Percentiles rank a stretch among this genome's conserved stretches.
Evolutionary conservation across 2,797 vertebrate genomes (phyloP).

Genomic region (Cyprinodon diabolis): DNA sequence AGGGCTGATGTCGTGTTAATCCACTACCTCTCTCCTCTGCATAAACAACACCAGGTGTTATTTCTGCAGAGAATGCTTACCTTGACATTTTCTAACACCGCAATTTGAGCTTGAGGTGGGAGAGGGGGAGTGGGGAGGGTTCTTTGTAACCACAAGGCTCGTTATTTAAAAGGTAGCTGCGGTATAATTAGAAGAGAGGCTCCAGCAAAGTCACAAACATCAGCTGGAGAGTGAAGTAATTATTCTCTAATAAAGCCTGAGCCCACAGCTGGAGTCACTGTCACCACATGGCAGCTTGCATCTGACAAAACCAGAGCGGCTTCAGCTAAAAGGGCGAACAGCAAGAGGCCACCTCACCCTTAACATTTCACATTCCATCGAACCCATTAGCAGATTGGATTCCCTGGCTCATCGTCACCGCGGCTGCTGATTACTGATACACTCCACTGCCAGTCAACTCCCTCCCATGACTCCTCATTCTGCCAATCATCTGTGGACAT

Average conservation of each 20-base stretch:
- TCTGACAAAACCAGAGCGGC: constrained; percentile 52
- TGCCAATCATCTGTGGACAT: constrained; percentile 40
- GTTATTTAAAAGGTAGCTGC: constrained; percentile 34
- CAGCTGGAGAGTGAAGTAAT: constrained; percentile 51
- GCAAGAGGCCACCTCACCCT: constrained; percentile 56
- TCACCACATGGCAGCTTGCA: constrained; percentile 38
- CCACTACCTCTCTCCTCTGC: constrained; percentile 33
- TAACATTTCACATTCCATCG: constrained; percentile 76
- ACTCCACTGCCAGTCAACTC: constrained; percentile 54
- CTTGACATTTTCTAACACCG: constrained; percentile 65
- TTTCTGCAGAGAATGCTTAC: constrained; percentile 62
- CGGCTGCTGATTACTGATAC: constrained; percentile 62
- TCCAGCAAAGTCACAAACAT: constrained; percentile 42
- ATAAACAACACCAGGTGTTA: constrained; percentile 71
- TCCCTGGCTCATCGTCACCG: constrained; percentile 66
- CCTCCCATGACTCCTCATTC: constrained; percentile 54
- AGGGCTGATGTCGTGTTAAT: constrained; percentile 42
- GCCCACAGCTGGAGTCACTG: constrained; percentile 43
- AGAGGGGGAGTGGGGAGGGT: neutral
- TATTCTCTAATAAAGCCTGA: constrained; percentile 61
- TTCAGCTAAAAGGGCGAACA: constrained; percentile 69
- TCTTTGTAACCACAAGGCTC: constrained; percentile 39
- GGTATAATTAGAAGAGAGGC: constrained; percentile 61
- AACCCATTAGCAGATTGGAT: constrained; percentile 75
- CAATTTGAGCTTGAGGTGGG: constrained; percentile 57